Percentiles rank a stretch among this genome's conserved stretches.
Conservation (phyloP, 2,888 invertebrate species). For the Pegoplata infirma region DNA sequence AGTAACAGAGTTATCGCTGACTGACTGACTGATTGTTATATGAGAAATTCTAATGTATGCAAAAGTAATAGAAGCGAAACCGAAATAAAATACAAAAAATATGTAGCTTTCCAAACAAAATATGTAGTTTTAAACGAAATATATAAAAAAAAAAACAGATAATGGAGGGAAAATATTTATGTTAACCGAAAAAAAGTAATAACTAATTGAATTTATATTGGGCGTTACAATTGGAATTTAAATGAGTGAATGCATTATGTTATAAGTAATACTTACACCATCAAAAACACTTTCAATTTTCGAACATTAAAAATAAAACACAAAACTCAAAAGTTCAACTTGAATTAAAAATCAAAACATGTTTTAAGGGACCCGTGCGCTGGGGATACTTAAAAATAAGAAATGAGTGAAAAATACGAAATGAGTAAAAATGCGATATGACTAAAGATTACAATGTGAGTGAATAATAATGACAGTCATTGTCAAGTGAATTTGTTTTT, state of each 20-base stretch:
- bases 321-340: background rate
- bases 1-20: slow-evolving; percentile 2
- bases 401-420: background rate
- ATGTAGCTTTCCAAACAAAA: slow-evolving; percentile 24
- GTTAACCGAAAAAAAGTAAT: too few relatives aligned
- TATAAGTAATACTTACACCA: too few relatives aligned
- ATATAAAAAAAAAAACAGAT: too few relatives aligned
- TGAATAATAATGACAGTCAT: background rate
- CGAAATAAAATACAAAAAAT: too few relatives aligned
- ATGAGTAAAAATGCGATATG: background rate
- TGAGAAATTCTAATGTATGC: slow-evolving; percentile 30
- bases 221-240: too few relatives aligned
- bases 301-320: too few relatives aligned
- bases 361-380: slow-evolving; percentile 10
- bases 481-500: background rate
- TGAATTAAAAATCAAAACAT: slow-evolving; percentile 29
- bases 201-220: too few relatives aligned
- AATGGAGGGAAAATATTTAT: too few relatives aligned
- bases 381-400: background rate
- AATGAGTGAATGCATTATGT: too few relatives aligned
- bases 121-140: too few relatives aligned
- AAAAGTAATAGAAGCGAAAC: slow-evolving; percentile 50
- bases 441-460: background rate
- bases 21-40: too few relatives aligned
- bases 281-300: too few relatives aligned